phyloP scores from a whole-genome alignment of 2,888 invertebrate genomes.

The Polyommatus icarus region DNA sequence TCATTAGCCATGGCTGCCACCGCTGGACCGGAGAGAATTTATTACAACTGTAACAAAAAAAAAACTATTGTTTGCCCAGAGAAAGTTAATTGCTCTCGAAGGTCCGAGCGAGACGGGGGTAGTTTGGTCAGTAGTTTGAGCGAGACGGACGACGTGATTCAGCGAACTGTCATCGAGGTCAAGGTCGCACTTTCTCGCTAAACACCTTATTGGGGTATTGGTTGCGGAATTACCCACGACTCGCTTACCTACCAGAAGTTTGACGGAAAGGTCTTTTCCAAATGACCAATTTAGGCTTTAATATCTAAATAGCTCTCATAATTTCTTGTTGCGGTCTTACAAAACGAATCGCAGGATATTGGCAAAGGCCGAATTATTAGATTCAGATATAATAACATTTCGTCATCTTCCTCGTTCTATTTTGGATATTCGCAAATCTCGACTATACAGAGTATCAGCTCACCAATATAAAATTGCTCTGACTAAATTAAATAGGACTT shows the following conservation, averaged over 20 bases:
- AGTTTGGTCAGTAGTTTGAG: neutral
- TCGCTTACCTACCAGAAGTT: neutral
- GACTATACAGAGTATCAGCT: neutral
- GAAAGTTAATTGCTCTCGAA: constrained; percentile 23
- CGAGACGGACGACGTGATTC: neutral
- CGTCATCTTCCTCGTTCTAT: neutral
- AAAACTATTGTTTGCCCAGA: constrained; percentile 24
- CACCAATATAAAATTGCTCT: neutral
- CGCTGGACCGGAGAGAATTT: constrained; percentile 3
- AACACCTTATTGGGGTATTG: constrained; percentile 1
- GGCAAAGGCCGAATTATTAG: neutral
- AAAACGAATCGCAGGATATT: neutral
- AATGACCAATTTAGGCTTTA: neutral
- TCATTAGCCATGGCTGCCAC: neutral
- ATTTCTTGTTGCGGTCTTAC: too few relatives aligned
- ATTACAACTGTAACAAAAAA: constrained; percentile 19
- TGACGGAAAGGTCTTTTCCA: neutral
- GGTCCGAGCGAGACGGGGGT: constrained; percentile 24
- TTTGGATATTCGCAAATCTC: neutral
- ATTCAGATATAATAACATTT: neutral
- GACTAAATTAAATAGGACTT: too few relatives aligned
- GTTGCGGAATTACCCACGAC: neutral
- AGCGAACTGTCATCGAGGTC: constrained; percentile 20
- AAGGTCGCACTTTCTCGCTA: constrained; percentile 24
- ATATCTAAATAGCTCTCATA: neutral